Evolutionary conservation across 2,888 invertebrate species (phyloP).

Genomic region (Vannuccia rotundouncinata): DNA sequence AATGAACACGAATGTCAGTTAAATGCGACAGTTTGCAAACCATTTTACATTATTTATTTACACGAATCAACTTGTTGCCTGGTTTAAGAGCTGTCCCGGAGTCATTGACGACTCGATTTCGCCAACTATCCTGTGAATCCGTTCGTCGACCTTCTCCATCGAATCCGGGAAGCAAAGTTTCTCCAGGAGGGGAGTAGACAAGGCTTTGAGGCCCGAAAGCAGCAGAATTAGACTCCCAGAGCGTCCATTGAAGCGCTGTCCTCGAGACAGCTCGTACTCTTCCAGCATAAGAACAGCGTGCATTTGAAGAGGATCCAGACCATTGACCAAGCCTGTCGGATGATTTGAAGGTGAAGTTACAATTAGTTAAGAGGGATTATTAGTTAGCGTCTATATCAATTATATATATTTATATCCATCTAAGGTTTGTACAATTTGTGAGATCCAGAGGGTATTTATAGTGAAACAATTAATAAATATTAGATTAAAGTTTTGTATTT

Average conservation of each 20-base stretch:
- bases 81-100: neutral
- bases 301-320: neutral
- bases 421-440: neutral
- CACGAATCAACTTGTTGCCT: too few relatives aligned
- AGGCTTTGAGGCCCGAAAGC: neutral
- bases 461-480: too few relatives aligned
- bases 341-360: too few relatives aligned
- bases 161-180: slow-evolving; percentile 17
- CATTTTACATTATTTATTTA: too few relatives aligned
- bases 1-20: too few relatives aligned
- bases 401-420: too few relatives aligned
- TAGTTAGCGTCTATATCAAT: too few relatives aligned
- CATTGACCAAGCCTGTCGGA: neutral
- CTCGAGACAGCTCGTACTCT: slow-evolving; percentile 15
- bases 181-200: neutral
- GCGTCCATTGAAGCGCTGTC: neutral
- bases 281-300: slow-evolving; percentile 22
- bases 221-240: slow-evolving; percentile 25
- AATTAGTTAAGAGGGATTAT: too few relatives aligned
- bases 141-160: neutral
- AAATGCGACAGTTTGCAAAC: too few relatives aligned
- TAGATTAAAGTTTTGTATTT: too few relatives aligned
- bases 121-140: neutral
- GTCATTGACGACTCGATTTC: neutral
- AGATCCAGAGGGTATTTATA: too few relatives aligned